Evolutionary conservation across 2,888 invertebrate species (phyloP).

Genomic region (Melinaea menophilus): DNA sequence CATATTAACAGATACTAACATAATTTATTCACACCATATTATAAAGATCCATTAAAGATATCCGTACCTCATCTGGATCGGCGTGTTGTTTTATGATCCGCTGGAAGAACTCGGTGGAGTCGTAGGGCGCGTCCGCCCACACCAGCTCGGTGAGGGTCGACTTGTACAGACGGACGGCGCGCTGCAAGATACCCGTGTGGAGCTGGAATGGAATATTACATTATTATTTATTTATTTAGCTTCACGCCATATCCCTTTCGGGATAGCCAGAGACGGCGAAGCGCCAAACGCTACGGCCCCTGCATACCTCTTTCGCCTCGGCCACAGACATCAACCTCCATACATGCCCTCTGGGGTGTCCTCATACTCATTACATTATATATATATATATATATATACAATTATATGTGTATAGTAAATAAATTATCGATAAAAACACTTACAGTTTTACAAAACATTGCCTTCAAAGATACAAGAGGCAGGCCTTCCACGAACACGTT

Average conservation of each 20-base stretch:
- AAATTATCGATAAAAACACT: constrained; percentile 37
- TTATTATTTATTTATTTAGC: not conserved
- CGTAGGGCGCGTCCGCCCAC: constrained; percentile 55
- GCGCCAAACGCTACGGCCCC: too few species aligned
- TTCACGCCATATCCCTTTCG: too few species aligned
- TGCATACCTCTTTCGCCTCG: too few species aligned
- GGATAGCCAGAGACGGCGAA: too few species aligned
- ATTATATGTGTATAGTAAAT: not conserved
- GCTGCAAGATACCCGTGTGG: constrained; percentile 46
- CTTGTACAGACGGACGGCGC: constrained; percentile 46
- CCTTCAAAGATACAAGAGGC: constrained; percentile 56
- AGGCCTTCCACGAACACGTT: constrained; percentile 55
- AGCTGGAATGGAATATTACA: constrained; percentile 47
- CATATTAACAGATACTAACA: too few species aligned
- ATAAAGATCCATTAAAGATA: too few species aligned
- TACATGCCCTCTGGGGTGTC: too few species aligned
- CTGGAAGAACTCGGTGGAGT: constrained; percentile 35
- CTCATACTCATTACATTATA: not conserved
- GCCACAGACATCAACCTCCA: too few species aligned
- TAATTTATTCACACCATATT: too few species aligned
- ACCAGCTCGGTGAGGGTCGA: constrained; percentile 50
- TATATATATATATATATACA: not conserved
- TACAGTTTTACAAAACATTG: constrained; percentile 67
- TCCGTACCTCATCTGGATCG: constrained; percentile 9
- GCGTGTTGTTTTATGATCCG: constrained; percentile 31